These are phyloP conservation scores for Drosophila aff. DNA, from an alignment of 1,140 invertebrate species.

Conservation along the genomic window DNA sequence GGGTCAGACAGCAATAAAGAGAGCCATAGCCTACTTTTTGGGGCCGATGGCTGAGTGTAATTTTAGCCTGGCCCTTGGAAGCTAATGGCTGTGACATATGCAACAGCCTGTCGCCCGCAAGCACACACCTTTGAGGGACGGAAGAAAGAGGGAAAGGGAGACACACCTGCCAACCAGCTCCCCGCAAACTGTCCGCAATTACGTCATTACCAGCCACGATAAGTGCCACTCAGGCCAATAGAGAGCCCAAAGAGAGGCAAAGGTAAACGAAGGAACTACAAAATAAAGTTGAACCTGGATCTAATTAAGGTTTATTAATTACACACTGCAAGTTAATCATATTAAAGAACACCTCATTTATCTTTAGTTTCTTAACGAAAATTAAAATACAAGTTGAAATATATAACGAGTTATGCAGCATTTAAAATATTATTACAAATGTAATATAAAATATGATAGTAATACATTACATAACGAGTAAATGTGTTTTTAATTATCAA, in stretches of 20 bases:
- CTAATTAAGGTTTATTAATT: background rate
- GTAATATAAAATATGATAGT: too few relatives aligned
- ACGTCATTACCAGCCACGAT: conserved; percentile 71
- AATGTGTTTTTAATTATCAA: background rate
- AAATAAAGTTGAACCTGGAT: conserved; percentile 3
- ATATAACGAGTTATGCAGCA: background rate
- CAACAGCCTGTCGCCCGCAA: conserved; percentile 30
- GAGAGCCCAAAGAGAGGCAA: conserved; percentile 3
- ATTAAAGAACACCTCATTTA: too few relatives aligned
- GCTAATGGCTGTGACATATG: conserved; percentile 61
- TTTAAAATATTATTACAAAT: background rate
- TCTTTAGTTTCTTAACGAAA: background rate
- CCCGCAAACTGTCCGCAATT: conserved; percentile 57
- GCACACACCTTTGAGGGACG: conserved; percentile 2
- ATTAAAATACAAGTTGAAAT: background rate
- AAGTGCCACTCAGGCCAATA: conserved; percentile 61
- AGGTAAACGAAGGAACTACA: background rate
- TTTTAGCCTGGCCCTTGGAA: conserved; percentile 30
- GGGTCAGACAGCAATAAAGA: conserved; percentile 14
- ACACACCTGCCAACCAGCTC: conserved; percentile 31
- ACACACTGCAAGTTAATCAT: too few relatives aligned
- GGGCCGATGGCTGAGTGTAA: conserved; percentile 14
- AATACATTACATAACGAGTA: too few relatives aligned
- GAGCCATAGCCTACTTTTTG: conserved; percentile 3
- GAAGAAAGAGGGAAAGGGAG: conserved; percentile 5